A percentile compares a stretch with the other conserved stretches of the same genome.
Conservation (phyloP, 2,113 vertebrate species). For the Pseudopodoces humilis region DNA sequence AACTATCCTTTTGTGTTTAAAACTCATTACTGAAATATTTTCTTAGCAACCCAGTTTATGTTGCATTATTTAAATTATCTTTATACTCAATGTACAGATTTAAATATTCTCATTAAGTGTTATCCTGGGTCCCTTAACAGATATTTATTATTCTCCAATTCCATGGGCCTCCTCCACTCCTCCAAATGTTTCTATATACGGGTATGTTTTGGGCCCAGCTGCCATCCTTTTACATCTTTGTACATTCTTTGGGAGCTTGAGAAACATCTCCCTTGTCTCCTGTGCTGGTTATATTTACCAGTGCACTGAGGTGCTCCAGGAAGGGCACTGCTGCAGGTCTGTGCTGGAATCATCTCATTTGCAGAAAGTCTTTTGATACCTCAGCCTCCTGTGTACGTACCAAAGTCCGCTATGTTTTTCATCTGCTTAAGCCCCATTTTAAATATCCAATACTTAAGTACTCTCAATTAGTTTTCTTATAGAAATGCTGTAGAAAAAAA, state of each 20-base stretch:
- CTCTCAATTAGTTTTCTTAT: background rate
- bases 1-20: background rate
- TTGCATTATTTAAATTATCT: background rate
- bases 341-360: background rate
- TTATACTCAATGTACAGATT: background rate
- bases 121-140: background rate
- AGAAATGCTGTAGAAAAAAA: background rate
- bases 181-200: background rate
- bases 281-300: background rate
- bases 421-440: background rate
- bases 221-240: background rate
- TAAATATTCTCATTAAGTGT: background rate
- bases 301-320: background rate
- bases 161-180: background rate
- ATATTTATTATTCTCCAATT: background rate
- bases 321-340: background rate
- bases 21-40: background rate
- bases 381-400: accelerated
- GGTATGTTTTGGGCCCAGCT: background rate
- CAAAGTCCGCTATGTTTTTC: background rate
- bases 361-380: background rate
- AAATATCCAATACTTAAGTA: background rate
- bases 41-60: background rate
- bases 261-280: background rate
- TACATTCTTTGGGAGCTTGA: background rate